phyloP scores from a whole-genome alignment of 2,113 vertebrate genomes.

The Oenanthe oenanthe region DNA sequence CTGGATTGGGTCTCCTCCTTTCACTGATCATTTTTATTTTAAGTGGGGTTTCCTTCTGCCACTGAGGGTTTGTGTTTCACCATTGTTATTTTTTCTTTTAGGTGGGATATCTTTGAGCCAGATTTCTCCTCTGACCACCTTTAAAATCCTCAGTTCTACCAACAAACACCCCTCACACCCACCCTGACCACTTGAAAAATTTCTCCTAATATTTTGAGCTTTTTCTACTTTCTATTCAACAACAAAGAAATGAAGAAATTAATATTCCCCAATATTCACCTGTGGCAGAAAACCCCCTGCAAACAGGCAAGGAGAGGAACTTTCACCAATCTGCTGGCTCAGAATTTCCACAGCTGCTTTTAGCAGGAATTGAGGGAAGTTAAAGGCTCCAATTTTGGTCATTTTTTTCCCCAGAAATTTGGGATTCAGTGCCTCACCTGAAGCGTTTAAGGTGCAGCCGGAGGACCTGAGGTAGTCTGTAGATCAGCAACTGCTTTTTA shows the following conservation, averaged over 20 bases:
- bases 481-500: conserved; percentile 98
- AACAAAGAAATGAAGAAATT: too few species aligned
- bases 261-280: too few species aligned
- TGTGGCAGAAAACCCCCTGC: too few species aligned
- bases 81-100: rapidly evolving
- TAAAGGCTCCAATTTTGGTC: rapidly evolving
- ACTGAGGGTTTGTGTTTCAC: neutral
- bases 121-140: neutral
- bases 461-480: conserved; percentile 99
- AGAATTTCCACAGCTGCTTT: too few species aligned
- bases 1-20: too few species aligned
- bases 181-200: neutral
- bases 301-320: neutral
- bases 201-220: neutral
- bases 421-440: conserved; percentile 76
- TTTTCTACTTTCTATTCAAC: neutral
- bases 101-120: neutral
- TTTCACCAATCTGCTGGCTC: neutral
- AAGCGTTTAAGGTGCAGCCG: conserved; percentile 99
- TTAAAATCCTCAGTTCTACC: neutral
- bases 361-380: rapidly evolving
- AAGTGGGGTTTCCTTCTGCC: neutral
- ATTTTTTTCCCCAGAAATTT: neutral
- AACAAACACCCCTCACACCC: too few species aligned
- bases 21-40: rapidly evolving